phyloP scores from a whole-genome alignment of 2,888 invertebrate genomes.

The Lissonota sp. region DNA sequence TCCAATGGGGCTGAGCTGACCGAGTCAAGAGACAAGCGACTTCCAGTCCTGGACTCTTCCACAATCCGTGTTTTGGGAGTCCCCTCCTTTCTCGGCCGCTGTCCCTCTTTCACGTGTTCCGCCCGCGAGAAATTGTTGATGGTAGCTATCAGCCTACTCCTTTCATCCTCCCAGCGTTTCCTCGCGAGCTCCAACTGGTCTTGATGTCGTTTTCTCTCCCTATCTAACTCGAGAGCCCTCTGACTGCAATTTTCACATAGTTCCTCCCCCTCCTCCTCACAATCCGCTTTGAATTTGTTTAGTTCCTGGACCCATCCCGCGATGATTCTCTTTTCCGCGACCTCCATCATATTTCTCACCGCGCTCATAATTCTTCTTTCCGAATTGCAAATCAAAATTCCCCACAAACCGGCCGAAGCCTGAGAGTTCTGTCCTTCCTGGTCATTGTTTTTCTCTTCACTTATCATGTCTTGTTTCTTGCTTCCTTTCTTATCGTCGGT shows the following conservation, averaged over 20 bases:
- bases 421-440: neutral
- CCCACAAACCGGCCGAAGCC: neutral
- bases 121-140: neutral
- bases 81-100: neutral
- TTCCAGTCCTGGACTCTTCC: too few species aligned
- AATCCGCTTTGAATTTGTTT: neutral
- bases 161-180: neutral
- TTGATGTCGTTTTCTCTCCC: neutral
- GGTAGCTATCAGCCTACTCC: neutral
- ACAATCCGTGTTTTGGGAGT: neutral
- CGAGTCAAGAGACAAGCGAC: neutral
- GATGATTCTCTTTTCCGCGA: neutral
- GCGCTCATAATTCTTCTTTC: neutral
- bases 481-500: neutral
- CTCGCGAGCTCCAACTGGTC: neutral
- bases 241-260: neutral
- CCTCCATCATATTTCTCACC: neutral
- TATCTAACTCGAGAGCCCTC: neutral
- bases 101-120: neutral
- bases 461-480: neutral
- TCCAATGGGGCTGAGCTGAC: neutral
- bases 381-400: neutral
- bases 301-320: neutral
- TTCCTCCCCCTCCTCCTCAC: neutral
- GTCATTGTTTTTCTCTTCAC: neutral